Evolutionary conservation across 2,113 vertebrate species (phyloP), one percentile per base, ranked within the genome.

Genomic region (Anarhynchus alexandrinus): DNA sequence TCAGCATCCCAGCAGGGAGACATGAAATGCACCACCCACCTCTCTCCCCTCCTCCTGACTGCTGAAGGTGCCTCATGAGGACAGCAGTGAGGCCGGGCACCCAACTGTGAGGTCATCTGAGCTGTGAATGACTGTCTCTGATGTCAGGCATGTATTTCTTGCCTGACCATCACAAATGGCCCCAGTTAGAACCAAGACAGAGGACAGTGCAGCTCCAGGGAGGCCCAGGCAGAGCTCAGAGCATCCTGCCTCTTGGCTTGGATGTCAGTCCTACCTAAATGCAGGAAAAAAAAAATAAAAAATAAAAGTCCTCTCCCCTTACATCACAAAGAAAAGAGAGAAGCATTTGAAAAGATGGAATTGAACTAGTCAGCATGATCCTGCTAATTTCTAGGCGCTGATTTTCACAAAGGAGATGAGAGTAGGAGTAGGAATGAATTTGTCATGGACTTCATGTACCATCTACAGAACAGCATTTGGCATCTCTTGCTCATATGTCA

Each of bases 391-490:
- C 84, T 93, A 55, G 65, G 82, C 47, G 9, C 51, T 61, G 88
- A 61, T 22, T 79, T 79, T 54, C 78, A n/a, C 23, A 66, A 27
- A 64, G 73, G 45, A 95, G 82, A 15, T 32, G n/a, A 36, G 59
- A 93, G 73, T 90, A 86, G 82, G 90, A 96, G 90, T 58, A 55
- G 85, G 85, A 64, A 82, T n/a, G 90, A 88, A 57, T 88, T 88
- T 77, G 57, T 86, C 88, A 86, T 0, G 21, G 79, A 82, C 52
- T 95, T 77, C n/a, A 19, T 21, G 70, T 82, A 87, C 65, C 71
- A 45, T 64, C 78, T 69, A n/a, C 34, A 11, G 86, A 94, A 27
- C 45, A 93, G 79, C 82, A 77, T 66, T 88, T 95, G 91, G 82
- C 76, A 85, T 52, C 66, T 88, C 82, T 92, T 82, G 86, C 74